Conservation (phyloP, 2,797 vertebrate species). For the Streptopelia turtur region DNA sequence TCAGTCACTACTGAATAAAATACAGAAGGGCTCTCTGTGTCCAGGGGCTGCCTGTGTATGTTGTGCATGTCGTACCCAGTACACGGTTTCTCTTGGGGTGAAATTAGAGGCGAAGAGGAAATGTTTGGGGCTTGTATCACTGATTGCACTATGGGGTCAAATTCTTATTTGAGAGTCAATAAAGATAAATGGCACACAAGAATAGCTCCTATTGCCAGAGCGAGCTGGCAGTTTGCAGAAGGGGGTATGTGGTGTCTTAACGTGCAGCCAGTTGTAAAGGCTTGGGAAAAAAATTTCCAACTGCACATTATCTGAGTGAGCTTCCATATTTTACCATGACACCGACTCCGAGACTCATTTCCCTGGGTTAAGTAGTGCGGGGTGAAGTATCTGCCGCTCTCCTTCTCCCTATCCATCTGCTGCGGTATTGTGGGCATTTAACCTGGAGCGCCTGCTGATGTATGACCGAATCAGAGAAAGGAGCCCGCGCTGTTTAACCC, state of each 20-base stretch:
- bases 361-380: conserved; percentile 79
- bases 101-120: background rate
- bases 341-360: conserved; percentile 77
- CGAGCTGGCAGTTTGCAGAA: conserved; percentile 9
- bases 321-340: conserved; percentile 79
- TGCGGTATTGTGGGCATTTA: conserved; percentile 56
- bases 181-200: conserved; percentile 43
- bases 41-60: background rate
- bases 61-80: too few species aligned
- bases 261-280: conserved; percentile 59
- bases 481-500: conserved; percentile 73
- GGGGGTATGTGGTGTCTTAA: conserved; percentile 33
- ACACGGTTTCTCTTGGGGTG: background rate
- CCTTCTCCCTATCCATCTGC: conserved; percentile 62
- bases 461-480: conserved; percentile 68
- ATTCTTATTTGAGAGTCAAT: conserved; percentile 18
- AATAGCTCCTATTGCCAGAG: background rate
- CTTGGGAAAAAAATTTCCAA: conserved; percentile 49
- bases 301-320: conserved; percentile 74
- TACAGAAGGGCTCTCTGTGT: background rate
- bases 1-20: background rate
- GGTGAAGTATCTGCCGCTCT: conserved; percentile 75
- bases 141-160: conserved; percentile 18
- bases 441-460: conserved; percentile 48
- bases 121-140: background rate